These are phyloP conservation scores for Rhabdophis nuchalis DNA, from an alignment of 2,797 vertebrate genomes.

Conservation along the genomic window DNA sequence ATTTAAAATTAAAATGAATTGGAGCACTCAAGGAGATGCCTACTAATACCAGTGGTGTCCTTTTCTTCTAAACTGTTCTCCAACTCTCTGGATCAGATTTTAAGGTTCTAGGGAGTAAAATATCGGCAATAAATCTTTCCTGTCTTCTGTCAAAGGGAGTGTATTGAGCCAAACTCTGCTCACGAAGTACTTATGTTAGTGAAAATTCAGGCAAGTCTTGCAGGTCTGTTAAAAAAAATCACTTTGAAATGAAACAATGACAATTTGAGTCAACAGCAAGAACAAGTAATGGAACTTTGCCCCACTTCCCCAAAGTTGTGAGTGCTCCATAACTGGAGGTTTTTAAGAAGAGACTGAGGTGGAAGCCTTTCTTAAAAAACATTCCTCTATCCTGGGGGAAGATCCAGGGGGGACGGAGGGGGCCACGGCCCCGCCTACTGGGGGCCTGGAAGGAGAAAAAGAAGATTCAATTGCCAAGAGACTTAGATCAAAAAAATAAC, in stretches of 20 bases:
- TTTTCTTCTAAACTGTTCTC: background rate
- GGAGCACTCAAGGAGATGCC: background rate
- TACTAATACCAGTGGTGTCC: background rate
- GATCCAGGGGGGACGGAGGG: too few relatives aligned
- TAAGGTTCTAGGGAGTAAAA: background rate
- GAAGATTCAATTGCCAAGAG: too few relatives aligned
- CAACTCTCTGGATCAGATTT: background rate
- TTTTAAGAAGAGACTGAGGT: background rate
- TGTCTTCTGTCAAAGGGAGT: background rate
- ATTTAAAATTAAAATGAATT: background rate
- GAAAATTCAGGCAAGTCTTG: background rate
- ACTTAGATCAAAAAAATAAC: too few relatives aligned
- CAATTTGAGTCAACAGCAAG: background rate
- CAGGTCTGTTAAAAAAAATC: background rate
- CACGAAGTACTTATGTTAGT: background rate
- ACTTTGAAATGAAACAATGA: background rate
- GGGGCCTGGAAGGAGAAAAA: too few relatives aligned
- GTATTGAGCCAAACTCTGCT: background rate
- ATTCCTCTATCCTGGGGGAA: too few relatives aligned
- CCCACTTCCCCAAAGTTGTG: background rate
- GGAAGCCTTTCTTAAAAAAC: too few relatives aligned
- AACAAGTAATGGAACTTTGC: background rate
- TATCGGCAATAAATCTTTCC: background rate
- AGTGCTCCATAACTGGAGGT: background rate
- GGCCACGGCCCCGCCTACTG: too few relatives aligned